Conservation (phyloP, 2,113 vertebrate species). For the Malurus cyaneus region DNA sequence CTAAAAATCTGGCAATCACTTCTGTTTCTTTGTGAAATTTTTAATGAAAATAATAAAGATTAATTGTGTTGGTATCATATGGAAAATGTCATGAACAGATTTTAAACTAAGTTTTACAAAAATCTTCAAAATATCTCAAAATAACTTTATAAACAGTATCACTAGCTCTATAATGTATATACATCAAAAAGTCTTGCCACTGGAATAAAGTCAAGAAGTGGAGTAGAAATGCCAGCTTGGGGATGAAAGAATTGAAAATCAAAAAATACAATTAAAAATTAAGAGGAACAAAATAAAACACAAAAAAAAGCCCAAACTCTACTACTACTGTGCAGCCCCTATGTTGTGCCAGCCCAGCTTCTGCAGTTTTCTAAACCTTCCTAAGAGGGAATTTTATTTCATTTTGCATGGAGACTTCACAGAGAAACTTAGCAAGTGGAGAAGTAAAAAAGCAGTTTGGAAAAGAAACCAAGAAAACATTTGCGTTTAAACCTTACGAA, state of each 20-base stretch:
- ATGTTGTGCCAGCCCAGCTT: background rate
- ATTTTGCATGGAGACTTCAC: background rate
- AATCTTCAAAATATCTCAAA: background rate
- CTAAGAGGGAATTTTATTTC: background rate
- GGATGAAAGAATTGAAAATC: background rate
- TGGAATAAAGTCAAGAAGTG: background rate
- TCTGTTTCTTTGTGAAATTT: background rate
- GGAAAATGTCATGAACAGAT: background rate
- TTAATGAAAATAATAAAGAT: background rate
- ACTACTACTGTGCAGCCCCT: background rate
- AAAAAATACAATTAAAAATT: background rate
- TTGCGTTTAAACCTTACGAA: background rate
- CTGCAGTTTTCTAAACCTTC: background rate
- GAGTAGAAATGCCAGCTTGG: background rate
- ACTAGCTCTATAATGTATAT: too few species aligned
- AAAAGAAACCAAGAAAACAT: background rate
- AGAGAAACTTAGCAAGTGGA: background rate
- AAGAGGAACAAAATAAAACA: background rate
- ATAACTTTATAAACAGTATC: background rate
- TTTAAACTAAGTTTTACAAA: background rate
- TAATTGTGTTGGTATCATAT: background rate
- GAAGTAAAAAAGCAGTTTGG: background rate
- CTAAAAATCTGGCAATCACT: background rate
- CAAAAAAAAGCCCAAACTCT: rapidly evolving
- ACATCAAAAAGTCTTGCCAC: background rate